Evolutionary conservation across 2,888 invertebrate species (phyloP).

Genomic region (Malthinus seriepunctatus): DNA sequence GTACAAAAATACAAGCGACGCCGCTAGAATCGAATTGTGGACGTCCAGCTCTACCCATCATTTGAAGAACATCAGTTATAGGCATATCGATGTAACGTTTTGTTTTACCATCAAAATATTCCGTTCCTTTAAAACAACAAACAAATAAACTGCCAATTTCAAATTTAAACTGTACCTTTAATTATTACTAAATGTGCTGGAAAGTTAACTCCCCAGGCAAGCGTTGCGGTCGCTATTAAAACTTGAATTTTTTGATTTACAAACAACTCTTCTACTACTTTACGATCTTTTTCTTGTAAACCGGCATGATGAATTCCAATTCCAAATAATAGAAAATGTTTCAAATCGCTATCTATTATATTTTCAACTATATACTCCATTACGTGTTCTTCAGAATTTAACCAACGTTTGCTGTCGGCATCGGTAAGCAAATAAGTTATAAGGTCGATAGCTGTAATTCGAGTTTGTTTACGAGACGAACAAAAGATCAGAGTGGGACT

Average conservation of each 20-base stretch:
- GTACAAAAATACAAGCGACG: constrained; percentile 85
- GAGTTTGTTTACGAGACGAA: constrained; percentile 94
- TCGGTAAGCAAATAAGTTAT: constrained; percentile 90
- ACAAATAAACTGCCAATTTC: background rate
- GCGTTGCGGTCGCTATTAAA: constrained; percentile 92
- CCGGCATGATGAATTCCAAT: constrained; percentile 99
- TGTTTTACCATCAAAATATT: constrained; percentile 96
- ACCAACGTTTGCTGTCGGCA: constrained; percentile 92
- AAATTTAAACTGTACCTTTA: constrained; percentile 57
- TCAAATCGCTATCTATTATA: constrained; percentile 85
- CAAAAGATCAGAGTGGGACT: constrained; percentile 95
- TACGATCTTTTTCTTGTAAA: constrained; percentile 88
- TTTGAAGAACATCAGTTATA: constrained; percentile 98
- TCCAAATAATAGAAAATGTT: constrained; percentile 92
- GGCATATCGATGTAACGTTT: constrained; percentile 99
- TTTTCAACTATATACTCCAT: constrained; percentile 77
- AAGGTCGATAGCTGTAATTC: constrained; percentile 93
- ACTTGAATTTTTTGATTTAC: constrained; percentile 95
- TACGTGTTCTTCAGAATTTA: constrained; percentile 83
- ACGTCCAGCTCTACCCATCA: constrained; percentile 99
- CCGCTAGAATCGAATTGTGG: constrained; percentile 96
- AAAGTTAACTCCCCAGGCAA: constrained; percentile 99
- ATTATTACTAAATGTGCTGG: constrained; percentile 98
- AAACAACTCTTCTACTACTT: constrained; percentile 90
- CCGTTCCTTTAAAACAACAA: constrained; percentile 66